These are phyloP conservation scores for Apis dorsata DNA, from an alignment of 1,140 invertebrate genomes.

Conservation along the genomic window DNA sequence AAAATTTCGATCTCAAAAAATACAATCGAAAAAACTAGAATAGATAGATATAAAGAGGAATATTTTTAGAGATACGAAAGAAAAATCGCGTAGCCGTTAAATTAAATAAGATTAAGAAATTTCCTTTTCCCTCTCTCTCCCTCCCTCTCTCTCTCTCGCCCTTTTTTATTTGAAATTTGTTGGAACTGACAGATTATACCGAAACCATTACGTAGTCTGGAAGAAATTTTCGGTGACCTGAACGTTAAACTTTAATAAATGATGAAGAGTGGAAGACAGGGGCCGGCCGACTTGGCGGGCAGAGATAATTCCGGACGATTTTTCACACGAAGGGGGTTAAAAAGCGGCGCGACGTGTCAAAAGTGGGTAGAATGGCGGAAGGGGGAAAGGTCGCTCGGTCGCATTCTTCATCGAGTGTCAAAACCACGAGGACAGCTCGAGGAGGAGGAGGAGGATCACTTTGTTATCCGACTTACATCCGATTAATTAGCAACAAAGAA, in stretches of 20 bases:
- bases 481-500: conserved; percentile 37
- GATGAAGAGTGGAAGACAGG: conserved; percentile 1
- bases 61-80: too few species aligned
- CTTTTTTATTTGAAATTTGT: not conserved
- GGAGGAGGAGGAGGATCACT: conserved; percentile 15
- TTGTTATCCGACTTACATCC: conserved; percentile 35
- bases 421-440: conserved; percentile 20
- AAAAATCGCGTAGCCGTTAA: too few species aligned
- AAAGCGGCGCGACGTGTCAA: conserved; percentile 31
- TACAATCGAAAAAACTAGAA: too few species aligned
- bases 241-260: conserved; percentile 25
- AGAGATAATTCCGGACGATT: conserved; percentile 33
- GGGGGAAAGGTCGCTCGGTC: not conserved
- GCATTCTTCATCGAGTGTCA: conserved; percentile 42
- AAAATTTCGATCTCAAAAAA: too few species aligned
- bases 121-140: too few species aligned
- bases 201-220: too few species aligned
- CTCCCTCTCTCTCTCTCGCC: not conserved
- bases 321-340: conserved; percentile 25
- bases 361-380: conserved; percentile 29
- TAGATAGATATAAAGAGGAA: too few species aligned
- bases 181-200: not conserved
- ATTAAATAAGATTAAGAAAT: too few species aligned
- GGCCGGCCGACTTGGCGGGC: not conserved
- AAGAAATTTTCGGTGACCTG: not conserved